A percentile compares a stretch with the other conserved stretches of the same genome.
Evolutionary conservation across 2,797 vertebrate species (phyloP).

Genomic region (Botia almorhae): DNA sequence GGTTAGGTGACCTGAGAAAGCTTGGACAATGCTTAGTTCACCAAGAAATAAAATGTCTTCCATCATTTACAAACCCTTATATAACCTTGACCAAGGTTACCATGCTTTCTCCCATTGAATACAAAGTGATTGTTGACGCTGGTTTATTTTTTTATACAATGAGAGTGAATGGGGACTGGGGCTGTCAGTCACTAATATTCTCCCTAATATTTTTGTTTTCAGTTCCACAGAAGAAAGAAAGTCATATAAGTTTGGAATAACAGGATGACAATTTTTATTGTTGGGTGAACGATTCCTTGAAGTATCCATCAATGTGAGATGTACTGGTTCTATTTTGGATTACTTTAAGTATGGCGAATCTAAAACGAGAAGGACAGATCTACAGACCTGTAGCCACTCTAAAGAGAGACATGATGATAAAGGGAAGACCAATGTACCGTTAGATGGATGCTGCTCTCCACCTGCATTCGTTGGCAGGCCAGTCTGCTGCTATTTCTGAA

Average conservation of each 20-base stretch:
- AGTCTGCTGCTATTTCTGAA: conserved; percentile 11
- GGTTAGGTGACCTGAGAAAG: conserved; percentile 67
- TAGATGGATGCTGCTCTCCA: background rate
- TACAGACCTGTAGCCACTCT: background rate
- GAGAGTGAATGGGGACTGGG: too few relatives aligned
- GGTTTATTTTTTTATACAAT: too few relatives aligned
- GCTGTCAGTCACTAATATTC: too few relatives aligned
- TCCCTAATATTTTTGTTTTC: too few relatives aligned
- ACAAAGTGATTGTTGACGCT: too few relatives aligned
- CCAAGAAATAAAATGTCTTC: too few relatives aligned
- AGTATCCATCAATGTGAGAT: too few relatives aligned
- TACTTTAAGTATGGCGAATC: background rate
- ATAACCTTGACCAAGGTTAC: background rate
- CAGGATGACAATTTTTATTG: too few relatives aligned
- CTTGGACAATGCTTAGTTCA: background rate
- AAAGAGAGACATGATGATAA: background rate
- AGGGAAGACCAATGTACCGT: background rate
- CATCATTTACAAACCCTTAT: background rate
- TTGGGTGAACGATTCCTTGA: too few relatives aligned
- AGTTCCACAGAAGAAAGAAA: too few relatives aligned
- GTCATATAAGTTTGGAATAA: too few relatives aligned
- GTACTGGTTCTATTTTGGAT: background rate
- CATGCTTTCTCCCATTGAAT: too few relatives aligned
- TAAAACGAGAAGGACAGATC: background rate
- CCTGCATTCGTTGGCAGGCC: background rate